Evolutionary conservation across 2,113 vertebrate genomes (phyloP).

Genomic region (western clawed frog (Xenopus tropicalis)): UCB_Xtro_10.0 CM004448.2:105817001-105817500

Average conservation of each 20-base stretch:
- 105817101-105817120: too few relatives aligned
- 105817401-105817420: conserved; percentile 68
- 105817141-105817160: too few relatives aligned
- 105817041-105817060: too few relatives aligned
- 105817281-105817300: conserved; percentile 69
- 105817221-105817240: conserved; percentile 67
- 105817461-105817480: too few relatives aligned
- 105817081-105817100: too few relatives aligned
- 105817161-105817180: too few relatives aligned
- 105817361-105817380: conserved; percentile 67
- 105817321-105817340: conserved; percentile 82
- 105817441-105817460: neutral
- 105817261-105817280: conserved; percentile 70
- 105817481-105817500: too few relatives aligned
- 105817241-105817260: conserved; percentile 72
- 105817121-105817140: too few relatives aligned
- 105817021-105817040: too few relatives aligned
- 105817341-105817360: conserved; percentile 78
- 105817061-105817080: too few relatives aligned
- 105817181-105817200: conserved; percentile 56
- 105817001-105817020: too few relatives aligned
- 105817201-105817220: conserved; percentile 77
- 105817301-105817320: conserved; percentile 74
- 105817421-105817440: conserved; percentile 89
- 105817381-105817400: conserved; percentile 65